These are phyloP conservation scores for Cheilosia pagana DNA, from an alignment of 2,888 invertebrate genomes.

Conservation along the genomic window DNA sequence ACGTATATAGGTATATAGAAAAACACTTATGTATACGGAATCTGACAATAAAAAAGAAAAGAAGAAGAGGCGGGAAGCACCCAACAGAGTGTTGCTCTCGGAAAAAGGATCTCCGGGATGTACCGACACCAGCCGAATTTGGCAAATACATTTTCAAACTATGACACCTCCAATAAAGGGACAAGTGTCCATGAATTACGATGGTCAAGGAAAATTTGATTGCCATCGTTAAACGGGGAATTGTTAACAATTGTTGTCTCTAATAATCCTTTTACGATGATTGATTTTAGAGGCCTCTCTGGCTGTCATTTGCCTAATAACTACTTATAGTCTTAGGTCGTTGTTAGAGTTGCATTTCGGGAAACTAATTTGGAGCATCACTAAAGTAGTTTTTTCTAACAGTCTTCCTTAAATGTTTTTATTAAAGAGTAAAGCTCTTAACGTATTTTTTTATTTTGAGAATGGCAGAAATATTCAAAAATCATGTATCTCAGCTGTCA, in stretches of 20 bases:
- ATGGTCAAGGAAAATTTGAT: slow-evolving; percentile 43
- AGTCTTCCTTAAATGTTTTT: too few relatives aligned
- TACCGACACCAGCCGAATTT: slow-evolving; percentile 22
- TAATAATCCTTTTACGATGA: slow-evolving; percentile 40
- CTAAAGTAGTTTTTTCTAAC: too few relatives aligned
- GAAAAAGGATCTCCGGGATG: slow-evolving; percentile 58
- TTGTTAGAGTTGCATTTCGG: not conserved
- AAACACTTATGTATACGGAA: slow-evolving; percentile 50
- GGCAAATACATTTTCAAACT: slow-evolving; percentile 12
- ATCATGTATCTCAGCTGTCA: too few relatives aligned
- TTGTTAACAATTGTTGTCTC: slow-evolving; percentile 25
- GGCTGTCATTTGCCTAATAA: not conserved
- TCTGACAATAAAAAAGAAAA: slow-evolving; percentile 8
- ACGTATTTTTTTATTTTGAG: too few relatives aligned
- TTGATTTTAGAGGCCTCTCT: not conserved
- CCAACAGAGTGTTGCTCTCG: slow-evolving; percentile 14
- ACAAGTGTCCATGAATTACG: slow-evolving; percentile 23
- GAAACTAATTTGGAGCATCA: too few relatives aligned
- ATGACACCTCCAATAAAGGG: slow-evolving; percentile 34
- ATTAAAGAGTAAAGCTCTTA: too few relatives aligned
- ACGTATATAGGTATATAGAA: slow-evolving; percentile 38
- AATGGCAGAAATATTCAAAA: too few relatives aligned
- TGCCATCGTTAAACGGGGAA: slow-evolving; percentile 28
- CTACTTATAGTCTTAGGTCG: not conserved
- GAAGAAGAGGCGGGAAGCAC: slow-evolving; percentile 57